Evolutionary conservation across 2,888 invertebrate species (phyloP).

Genomic region (Lasius fuliginosus): DNA sequence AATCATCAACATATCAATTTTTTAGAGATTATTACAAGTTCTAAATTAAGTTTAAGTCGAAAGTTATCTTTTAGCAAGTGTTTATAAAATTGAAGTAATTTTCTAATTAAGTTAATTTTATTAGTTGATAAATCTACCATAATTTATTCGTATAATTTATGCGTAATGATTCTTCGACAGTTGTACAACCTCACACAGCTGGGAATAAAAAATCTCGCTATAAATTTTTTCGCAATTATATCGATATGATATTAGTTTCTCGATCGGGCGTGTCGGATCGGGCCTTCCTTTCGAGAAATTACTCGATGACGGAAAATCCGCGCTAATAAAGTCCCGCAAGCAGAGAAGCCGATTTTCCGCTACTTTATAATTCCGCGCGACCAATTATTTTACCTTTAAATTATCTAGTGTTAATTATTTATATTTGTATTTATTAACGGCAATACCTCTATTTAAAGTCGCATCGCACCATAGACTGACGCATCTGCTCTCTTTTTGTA

Average conservation of each 20-base stretch:
- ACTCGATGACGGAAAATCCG: neutral
- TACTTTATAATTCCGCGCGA: neutral
- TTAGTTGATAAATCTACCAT: neutral
- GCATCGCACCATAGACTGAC: slow-evolving; percentile 51
- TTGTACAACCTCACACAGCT: neutral
- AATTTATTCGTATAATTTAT: slow-evolving; percentile 6
- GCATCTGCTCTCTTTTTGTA: slow-evolving; percentile 21
- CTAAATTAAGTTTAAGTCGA: neutral
- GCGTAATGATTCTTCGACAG: neutral
- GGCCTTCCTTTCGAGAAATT: neutral
- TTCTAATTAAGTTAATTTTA: neutral
- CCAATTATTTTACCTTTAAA: slow-evolving; percentile 10
- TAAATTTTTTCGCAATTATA: neutral
- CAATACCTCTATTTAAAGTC: slow-evolving; percentile 62
- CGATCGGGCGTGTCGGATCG: neutral
- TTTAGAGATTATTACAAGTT: neutral
- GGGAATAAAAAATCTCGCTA: neutral
- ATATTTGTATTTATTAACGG: slow-evolving; percentile 76
- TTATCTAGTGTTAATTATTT: slow-evolving; percentile 72
- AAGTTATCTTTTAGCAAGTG: neutral
- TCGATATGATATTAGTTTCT: neutral
- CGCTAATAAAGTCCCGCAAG: neutral
- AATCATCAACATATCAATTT: neutral
- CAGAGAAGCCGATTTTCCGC: slow-evolving; percentile 29
- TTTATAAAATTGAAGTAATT: slow-evolving; percentile 23